Evolutionary conservation across 2,888 invertebrate species (phyloP), one percentile per base, ranked within the genome.

Genomic region (Lepetodrilus schrolli): DNA sequence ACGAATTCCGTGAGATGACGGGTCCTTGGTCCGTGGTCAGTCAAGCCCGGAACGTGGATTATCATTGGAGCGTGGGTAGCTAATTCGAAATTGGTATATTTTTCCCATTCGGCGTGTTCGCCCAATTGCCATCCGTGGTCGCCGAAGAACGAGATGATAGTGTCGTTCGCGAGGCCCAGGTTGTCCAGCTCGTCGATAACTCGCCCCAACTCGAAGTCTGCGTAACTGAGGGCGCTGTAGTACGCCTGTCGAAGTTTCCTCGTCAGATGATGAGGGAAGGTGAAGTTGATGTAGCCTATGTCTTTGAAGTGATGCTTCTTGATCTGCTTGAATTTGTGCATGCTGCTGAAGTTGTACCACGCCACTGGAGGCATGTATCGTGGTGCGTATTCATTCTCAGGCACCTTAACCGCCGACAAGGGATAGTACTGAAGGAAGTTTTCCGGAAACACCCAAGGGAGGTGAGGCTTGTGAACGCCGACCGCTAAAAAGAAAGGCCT

Each of bases 61-160:
- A 85, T 81, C 80, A 84, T 80, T 1, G 85, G 85, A 13, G 82
- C 83, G 43, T 82, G 84, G 0, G 82, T 81, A 0, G 82, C 77
- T 0, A 82, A 65, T 68, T 86, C 83, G 66, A 86, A 84, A 50
- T 84, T 83, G 0, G 83, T 83, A 38, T 81, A 78, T 58, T 85
- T 85, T 21, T 74, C 69, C 82, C 82, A 82, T n/a, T 70, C 71
- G 3, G 78, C 79, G 47, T 79, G 80, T 65, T 82, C 82, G 5
- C 82, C 80, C 7, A 83, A 78, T 20, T 77, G 73, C 13, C 37
- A 82, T 8, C 83, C 84, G 48, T 84, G 84, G 47, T 84, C 83
- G 8, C 83, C 80, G 1, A 75, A 4, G 30, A 43, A 80, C 1
- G 79, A 71, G n/a, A 84, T 72, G 7, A 84, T 73, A 0, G 83